Percentiles rank a stretch among this genome's conserved stretches.
phyloP scores from a whole-genome alignment of 2,888 invertebrate genomes.

The Pseudococcus viburni region DNA sequence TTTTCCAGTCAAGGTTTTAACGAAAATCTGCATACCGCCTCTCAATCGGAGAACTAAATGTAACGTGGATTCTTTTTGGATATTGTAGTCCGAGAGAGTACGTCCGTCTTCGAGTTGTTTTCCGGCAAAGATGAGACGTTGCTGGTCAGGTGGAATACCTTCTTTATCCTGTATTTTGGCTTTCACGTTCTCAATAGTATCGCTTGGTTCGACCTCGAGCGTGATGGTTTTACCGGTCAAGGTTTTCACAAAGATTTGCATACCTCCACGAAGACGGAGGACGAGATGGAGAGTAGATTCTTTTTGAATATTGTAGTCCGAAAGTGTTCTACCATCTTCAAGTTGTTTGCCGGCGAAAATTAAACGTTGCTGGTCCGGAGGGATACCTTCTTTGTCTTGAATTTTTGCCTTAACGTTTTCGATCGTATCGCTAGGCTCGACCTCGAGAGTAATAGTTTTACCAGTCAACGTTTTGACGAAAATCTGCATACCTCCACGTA shows the following conservation, averaged over 20 bases:
- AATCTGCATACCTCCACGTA: conserved; percentile 78
- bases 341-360: conserved; percentile 77
- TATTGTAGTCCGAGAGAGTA: conserved; percentile 76
- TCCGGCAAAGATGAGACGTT: conserved; percentile 76
- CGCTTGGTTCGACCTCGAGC: conserved; percentile 74
- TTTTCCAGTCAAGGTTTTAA: conserved; percentile 73
- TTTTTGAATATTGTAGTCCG: conserved; percentile 78
- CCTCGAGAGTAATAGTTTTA: conserved; percentile 73
- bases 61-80: conserved; percentile 76
- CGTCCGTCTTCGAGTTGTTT: conserved; percentile 77
- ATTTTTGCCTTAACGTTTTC: conserved; percentile 77
- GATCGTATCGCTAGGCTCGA: conserved; percentile 77
- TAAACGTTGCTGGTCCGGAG: conserved; percentile 73
- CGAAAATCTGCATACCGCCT: conserved; percentile 76
- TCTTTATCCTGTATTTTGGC: conserved; percentile 76
- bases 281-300: conserved; percentile 77
- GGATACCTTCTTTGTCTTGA: conserved; percentile 74
- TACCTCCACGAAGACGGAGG: conserved; percentile 73
- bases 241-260: conserved; percentile 75
- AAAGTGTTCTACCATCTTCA: conserved; percentile 77
- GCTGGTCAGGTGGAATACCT: conserved; percentile 77
- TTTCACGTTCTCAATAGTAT: conserved; percentile 79
- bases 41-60: conserved; percentile 78
- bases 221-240: conserved; percentile 73
- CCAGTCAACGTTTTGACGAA: conserved; percentile 74